These are phyloP conservation scores for Drosophila hawaiiensis DNA, from an alignment of 2,888 invertebrate genomes.

Conservation along the genomic window DNA sequence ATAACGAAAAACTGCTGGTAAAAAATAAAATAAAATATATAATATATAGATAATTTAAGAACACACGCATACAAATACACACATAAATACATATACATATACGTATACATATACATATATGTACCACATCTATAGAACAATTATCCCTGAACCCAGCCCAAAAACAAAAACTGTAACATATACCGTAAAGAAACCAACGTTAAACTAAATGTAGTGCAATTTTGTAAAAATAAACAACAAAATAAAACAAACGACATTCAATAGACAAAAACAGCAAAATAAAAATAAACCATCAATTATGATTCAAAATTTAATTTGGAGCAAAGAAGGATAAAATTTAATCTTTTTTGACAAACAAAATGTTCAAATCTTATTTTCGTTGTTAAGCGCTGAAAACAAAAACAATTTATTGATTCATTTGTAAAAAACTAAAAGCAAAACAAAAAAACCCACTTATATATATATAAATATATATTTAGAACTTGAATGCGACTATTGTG, in stretches of 20 bases:
- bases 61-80: slow-evolving; percentile 38
- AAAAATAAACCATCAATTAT: not conserved
- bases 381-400: slow-evolving; percentile 60
- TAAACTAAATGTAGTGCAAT: slow-evolving; percentile 74
- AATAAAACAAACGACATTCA: slow-evolving; percentile 33
- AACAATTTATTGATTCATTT: slow-evolving; percentile 68
- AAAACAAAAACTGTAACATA: slow-evolving; percentile 55
- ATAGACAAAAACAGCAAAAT: slow-evolving; percentile 1
- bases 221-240: slow-evolving; percentile 57
- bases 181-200: slow-evolving; percentile 71
- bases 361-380: slow-evolving; percentile 74
- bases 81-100: not conserved
- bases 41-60: slow-evolving; percentile 56
- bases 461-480: slow-evolving; percentile 41
- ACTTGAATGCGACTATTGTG: slow-evolving; percentile 77
- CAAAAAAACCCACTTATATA: slow-evolving; percentile 5
- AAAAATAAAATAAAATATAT: slow-evolving; percentile 21
- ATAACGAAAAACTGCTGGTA: slow-evolving; percentile 29
- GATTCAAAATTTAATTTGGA: slow-evolving; percentile 61
- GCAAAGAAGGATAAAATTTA: slow-evolving; percentile 69
- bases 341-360: slow-evolving; percentile 40
- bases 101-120: slow-evolving; percentile 13
- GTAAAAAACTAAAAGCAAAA: slow-evolving; percentile 49
- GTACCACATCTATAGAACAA: slow-evolving; percentile 76
- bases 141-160: slow-evolving; percentile 64